Evolutionary conservation across 2,797 vertebrate genomes (phyloP), one percentile per base, ranked within the genome.

Genomic region (Allobates femoralis): DNA sequence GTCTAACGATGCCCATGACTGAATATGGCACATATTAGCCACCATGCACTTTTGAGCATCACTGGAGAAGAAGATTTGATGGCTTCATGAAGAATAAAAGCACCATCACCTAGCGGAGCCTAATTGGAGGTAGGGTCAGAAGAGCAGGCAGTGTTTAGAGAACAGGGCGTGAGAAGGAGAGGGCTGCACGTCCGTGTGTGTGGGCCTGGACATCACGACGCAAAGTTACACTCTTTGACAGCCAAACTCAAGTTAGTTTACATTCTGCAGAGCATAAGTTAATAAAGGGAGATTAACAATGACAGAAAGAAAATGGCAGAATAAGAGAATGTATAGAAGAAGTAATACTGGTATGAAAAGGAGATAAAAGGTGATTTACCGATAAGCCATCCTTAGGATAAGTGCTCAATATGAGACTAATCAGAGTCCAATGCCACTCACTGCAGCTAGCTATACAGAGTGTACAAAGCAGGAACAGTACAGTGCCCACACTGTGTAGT

Each of bases 51-150:
- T 67, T 32, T 18, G 5, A 81, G 46, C 79, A 81, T 66, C 32
- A 46, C 50, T 85, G 51, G 46, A 84, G 60, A 46, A 64, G 37
- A 60, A 37, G 83, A 56, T 69, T 69, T 28, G 56, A 23, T 73
- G 34, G 51, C 46, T 62, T 41, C 30, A 69, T 6, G 5, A 11
- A 51, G 23, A 73, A 84, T 79, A 56, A 79, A 80, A 58, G 34
- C 53, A 84, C 76, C 34, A 56, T 79, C 81, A 84, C 81, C 86
- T 84, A 79, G 41, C 23, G 50, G 69, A 55, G 81, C 66, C 58
- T 87, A 87, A 87, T 87, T 87, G 76, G 81, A 67, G 73, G 66
- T 80, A 64, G 67, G 86, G 81, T 87, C 76, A 79, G 6, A 87
- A 73, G 86, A 80, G 81, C 86, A 80, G 76, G 55, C 76, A 74